These are phyloP conservation scores for Reinhardtius hippoglossoides DNA, from an alignment of 2,113 vertebrate genomes.

Conservation along the genomic window DNA sequence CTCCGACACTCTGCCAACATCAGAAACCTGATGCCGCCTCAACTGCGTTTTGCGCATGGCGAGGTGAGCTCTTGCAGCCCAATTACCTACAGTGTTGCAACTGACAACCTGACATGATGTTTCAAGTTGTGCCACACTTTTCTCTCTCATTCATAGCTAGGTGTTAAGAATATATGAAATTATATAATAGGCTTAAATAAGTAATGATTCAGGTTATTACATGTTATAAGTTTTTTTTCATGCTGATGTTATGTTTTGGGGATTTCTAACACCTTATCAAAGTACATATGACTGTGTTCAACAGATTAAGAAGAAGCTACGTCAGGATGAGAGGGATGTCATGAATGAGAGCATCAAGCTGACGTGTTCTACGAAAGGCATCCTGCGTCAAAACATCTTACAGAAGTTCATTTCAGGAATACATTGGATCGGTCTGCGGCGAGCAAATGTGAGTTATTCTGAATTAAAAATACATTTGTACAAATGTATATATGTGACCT, in stretches of 20 bases:
- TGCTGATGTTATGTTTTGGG: not conserved
- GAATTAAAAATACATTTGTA: not conserved
- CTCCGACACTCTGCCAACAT: constrained; percentile 74
- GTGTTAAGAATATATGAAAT: not conserved
- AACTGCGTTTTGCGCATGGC: constrained; percentile 77
- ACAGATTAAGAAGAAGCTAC: constrained; percentile 84
- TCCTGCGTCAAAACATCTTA: constrained; percentile 84
- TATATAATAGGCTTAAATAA: not conserved
- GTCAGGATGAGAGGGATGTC: constrained; percentile 73
- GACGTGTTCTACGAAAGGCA: constrained; percentile 80
- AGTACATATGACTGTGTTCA: constrained; percentile 2
- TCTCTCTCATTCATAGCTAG: not conserved
- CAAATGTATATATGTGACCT: not conserved
- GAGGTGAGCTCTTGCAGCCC: constrained; percentile 74
- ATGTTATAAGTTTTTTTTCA: not conserved
- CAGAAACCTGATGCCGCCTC: constrained; percentile 67
- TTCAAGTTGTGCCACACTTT: not conserved
- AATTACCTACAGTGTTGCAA: not conserved
- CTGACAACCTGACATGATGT: not conserved
- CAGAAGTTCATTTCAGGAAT: constrained; percentile 71
- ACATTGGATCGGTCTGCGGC: constrained; percentile 85
- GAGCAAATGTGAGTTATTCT: constrained; percentile 62
- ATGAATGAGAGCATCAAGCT: constrained; percentile 63
- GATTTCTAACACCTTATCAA: constrained; percentile 1
- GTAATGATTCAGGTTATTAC: not conserved